Evolutionary conservation across 1,140 invertebrate species (phyloP).

Genomic region (Planococcus citri): DNA sequence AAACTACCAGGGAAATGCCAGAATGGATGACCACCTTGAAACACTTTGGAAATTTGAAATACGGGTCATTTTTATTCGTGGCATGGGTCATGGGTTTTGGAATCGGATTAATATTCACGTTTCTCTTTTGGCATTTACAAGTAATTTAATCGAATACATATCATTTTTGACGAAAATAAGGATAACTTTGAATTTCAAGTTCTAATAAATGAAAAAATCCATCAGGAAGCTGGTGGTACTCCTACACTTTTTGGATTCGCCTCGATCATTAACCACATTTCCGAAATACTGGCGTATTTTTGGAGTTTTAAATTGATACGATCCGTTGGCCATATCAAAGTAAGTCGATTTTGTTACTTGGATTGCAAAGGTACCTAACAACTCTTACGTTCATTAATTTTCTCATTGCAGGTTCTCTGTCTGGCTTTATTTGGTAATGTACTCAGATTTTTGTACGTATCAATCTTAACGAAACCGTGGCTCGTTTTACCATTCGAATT

Average conservation of each 20-base stretch:
- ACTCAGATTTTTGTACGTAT: slow-evolving; percentile 91
- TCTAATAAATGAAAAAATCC: slow-evolving; percentile 14
- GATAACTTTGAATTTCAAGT: not conserved
- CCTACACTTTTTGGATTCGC: slow-evolving; percentile 96
- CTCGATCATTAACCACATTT: slow-evolving; percentile 97
- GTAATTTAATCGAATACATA: slow-evolving; percentile 29
- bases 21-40: slow-evolving; percentile 83
- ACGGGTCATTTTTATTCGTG: slow-evolving; percentile 86
- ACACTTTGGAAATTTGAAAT: slow-evolving; percentile 81
- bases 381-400: too few species aligned
- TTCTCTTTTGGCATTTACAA: slow-evolving; percentile 97
- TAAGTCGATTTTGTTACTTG: slow-evolving; percentile 34
- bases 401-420: slow-evolving; percentile 62
- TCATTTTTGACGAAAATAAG: not conserved
- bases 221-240: slow-evolving; percentile 83
- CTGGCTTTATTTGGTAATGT: slow-evolving; percentile 85
- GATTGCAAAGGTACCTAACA: too few species aligned
- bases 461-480: slow-evolving; percentile 86
- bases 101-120: slow-evolving; percentile 97
- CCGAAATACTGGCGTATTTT: slow-evolving; percentile 97
- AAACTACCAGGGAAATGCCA: slow-evolving; percentile 75
- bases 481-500: slow-evolving; percentile 97
- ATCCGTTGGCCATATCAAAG: slow-evolving; percentile 87
- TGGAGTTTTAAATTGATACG: slow-evolving; percentile 91
- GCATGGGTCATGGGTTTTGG: slow-evolving; percentile 99